Percentiles rank a stretch among this genome's conserved stretches.
Evolutionary conservation across 2,797 vertebrate species (phyloP).

Genomic region (Pseudochaenichthys georgianus): DNA sequence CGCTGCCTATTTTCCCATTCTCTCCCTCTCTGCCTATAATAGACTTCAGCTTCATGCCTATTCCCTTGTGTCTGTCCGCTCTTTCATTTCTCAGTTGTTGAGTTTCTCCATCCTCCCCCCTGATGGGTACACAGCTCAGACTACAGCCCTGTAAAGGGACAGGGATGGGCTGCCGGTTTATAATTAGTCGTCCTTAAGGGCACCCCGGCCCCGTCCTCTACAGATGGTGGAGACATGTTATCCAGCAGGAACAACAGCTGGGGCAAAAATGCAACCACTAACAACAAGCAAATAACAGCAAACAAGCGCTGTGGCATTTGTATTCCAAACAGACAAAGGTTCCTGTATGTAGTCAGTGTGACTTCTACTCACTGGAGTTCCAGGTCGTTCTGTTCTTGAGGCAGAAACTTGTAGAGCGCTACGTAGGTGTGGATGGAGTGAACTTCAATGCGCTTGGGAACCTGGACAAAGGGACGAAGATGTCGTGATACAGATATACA

Average conservation of each 20-base stretch:
- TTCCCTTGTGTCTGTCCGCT: slow-evolving; percentile 26
- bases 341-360: slow-evolving; percentile 18
- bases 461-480: slow-evolving; percentile 59
- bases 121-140: slow-evolving; percentile 60
- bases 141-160: slow-evolving; percentile 55
- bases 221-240: slow-evolving; percentile 73
- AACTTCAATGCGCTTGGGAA: slow-evolving; percentile 85
- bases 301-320: slow-evolving; percentile 16
- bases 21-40: neutral
- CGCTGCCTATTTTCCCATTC: neutral
- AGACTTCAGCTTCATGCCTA: slow-evolving; percentile 32
- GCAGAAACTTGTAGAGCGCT: slow-evolving; percentile 92
- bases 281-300: slow-evolving; percentile 11
- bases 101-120: slow-evolving; percentile 63
- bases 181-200: slow-evolving; percentile 79
- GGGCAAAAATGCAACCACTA: slow-evolving; percentile 29
- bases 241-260: slow-evolving; percentile 50
- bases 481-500: slow-evolving; percentile 36
- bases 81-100: slow-evolving; percentile 68
- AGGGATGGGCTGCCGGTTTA: slow-evolving; percentile 64
- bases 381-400: slow-evolving; percentile 93
- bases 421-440: slow-evolving; percentile 93
- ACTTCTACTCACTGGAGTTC: slow-evolving; percentile 90
- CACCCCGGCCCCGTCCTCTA: slow-evolving; percentile 58
- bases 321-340: neutral